A percentile compares a stretch with the other conserved stretches of the same genome.
These are phyloP conservation scores for Drosophila falleni DNA, from an alignment of 2,888 invertebrate genomes.

Conservation along the genomic window DNA sequence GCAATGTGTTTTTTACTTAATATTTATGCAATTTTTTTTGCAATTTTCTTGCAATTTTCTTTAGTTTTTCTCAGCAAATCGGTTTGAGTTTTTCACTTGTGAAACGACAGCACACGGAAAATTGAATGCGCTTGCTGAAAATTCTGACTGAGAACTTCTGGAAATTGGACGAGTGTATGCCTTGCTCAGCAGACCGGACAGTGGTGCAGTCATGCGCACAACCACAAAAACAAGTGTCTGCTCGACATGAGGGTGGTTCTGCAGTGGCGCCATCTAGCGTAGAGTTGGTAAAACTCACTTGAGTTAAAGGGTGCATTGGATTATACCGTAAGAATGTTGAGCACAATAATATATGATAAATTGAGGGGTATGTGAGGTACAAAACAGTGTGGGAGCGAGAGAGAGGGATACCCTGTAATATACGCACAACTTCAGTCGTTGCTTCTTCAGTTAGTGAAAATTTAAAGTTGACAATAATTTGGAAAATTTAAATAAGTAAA, in stretches of 20 bases:
- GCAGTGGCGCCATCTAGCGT: constrained; percentile 52
- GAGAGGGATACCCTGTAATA: background rate
- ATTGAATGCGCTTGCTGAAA: constrained; percentile 70
- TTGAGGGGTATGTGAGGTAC: background rate
- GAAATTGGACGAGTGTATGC: constrained; percentile 43
- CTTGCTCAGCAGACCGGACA: constrained; percentile 42
- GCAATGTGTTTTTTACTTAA: constrained; percentile 38
- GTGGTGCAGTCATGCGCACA: constrained; percentile 57
- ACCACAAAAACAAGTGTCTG: constrained; percentile 61
- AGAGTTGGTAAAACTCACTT: background rate
- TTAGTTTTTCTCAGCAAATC: constrained; percentile 5
- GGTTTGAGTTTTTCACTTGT: constrained; percentile 48
- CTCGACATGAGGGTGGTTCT: constrained; percentile 46
- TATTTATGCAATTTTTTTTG: constrained; percentile 20
- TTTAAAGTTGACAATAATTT: background rate
- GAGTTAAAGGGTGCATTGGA: constrained; percentile 2
- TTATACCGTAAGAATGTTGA: constrained; percentile 10
- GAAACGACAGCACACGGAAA: constrained; percentile 68
- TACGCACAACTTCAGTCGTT: background rate
- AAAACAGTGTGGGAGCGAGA: background rate
- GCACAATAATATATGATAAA: constrained; percentile 1
- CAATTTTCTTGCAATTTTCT: constrained; percentile 9
- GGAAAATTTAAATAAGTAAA: no score
- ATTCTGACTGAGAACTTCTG: constrained; percentile 53
- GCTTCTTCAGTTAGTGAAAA: background rate